phyloP scores from a whole-genome alignment of 2,888 invertebrate genomes.

The Pseudococcus longispinus region DNA sequence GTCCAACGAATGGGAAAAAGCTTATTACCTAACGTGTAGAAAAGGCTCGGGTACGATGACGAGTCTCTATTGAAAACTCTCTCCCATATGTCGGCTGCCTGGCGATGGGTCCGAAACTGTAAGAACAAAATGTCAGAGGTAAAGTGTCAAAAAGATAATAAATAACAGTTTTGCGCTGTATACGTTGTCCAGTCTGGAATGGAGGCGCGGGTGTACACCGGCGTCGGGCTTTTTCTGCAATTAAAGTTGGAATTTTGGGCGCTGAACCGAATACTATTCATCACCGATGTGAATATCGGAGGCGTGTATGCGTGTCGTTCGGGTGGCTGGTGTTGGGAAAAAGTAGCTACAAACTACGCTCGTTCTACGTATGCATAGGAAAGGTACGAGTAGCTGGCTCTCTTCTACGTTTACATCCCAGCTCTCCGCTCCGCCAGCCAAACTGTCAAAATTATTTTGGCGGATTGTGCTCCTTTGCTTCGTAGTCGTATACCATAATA shows the following conservation, averaged over 20 bases:
- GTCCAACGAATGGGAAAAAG: neutral
- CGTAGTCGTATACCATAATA: neutral
- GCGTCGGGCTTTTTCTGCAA: slow-evolving; percentile 33
- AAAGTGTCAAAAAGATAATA: slow-evolving; percentile 45
- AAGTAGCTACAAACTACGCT: neutral
- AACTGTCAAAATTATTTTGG: slow-evolving; percentile 38
- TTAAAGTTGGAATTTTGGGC: slow-evolving; percentile 43
- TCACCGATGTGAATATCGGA: slow-evolving; percentile 20
- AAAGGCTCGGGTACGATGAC: neutral
- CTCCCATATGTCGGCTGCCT: neutral
- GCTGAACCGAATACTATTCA: slow-evolving; percentile 37
- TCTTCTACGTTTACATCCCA: neutral
- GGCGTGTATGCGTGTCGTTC: neutral
- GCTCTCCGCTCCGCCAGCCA: neutral
- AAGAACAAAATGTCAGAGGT: slow-evolving; percentile 45
- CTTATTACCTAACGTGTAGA: slow-evolving; percentile 5
- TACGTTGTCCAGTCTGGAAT: neutral
- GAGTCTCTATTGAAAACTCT: neutral
- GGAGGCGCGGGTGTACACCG: too few species aligned
- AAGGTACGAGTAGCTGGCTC: neutral
- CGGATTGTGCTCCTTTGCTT: neutral
- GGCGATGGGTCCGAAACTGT: neutral
- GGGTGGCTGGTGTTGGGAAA: neutral
- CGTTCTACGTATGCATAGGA: too few species aligned
- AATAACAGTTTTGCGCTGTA: slow-evolving; percentile 34